A percentile compares a stretch with the other conserved stretches of the same genome.
These are phyloP conservation scores for Lates japonicus DNA, from an alignment of 2,797 vertebrate genomes.

Conservation along the genomic window DNA sequence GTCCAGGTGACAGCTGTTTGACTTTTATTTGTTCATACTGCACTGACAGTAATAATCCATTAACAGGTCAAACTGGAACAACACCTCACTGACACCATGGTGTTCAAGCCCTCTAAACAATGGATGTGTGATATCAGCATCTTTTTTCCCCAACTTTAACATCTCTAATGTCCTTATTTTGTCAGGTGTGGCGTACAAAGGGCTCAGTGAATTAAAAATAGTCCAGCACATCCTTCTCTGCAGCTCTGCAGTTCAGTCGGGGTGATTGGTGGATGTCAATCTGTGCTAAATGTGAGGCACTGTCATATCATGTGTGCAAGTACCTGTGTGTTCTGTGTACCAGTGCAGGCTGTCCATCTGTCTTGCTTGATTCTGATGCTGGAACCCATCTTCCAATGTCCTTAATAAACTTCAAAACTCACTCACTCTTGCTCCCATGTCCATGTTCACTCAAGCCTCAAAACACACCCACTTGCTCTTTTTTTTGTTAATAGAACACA, in stretches of 20 bases:
- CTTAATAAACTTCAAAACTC: neutral
- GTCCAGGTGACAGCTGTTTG: constrained; percentile 68
- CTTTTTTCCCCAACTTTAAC: constrained; percentile 29
- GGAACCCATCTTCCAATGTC: neutral
- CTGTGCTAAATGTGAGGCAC: neutral
- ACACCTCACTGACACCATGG: constrained; percentile 48
- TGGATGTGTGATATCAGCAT: constrained; percentile 49
- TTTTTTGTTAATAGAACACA: too few species aligned
- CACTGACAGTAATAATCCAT: constrained; percentile 35
- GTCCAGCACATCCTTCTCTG: neutral
- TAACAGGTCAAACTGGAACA: constrained; percentile 61
- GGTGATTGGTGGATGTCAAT: neutral
- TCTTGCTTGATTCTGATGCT: neutral
- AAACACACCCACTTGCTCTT: neutral
- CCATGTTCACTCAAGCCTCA: neutral
- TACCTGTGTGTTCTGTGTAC: neutral
- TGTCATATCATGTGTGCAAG: neutral
- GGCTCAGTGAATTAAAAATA: constrained; percentile 29
- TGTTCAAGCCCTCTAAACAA: constrained; percentile 52
- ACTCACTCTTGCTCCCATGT: neutral
- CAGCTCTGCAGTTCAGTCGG: neutral
- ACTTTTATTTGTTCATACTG: constrained; percentile 42
- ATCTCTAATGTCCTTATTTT: constrained; percentile 63
- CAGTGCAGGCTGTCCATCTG: neutral
- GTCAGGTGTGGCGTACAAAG: constrained; percentile 51